Percentiles rank a stretch among this genome's conserved stretches.
phyloP scores from a whole-genome alignment of 2,113 vertebrate species.

The Alaudala cheleensis region DNA sequence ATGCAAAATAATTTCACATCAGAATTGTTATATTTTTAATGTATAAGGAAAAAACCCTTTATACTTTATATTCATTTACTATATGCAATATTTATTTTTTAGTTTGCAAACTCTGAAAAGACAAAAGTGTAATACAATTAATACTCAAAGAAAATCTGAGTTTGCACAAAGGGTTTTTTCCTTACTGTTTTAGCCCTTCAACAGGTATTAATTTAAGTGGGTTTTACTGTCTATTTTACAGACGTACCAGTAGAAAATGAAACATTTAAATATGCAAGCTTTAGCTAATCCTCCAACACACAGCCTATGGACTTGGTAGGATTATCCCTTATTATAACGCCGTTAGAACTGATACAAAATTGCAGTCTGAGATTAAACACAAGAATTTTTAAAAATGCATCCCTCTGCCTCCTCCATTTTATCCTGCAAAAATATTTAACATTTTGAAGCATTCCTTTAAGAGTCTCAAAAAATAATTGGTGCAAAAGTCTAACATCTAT shows the following conservation, averaged over 20 bases:
- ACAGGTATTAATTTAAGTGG: slow-evolving; percentile 68
- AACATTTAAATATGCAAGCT: slow-evolving; percentile 71
- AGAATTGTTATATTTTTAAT: neutral
- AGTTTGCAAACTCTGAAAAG: neutral
- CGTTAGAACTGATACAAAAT: slow-evolving; percentile 65
- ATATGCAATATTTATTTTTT: neutral
- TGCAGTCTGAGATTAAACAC: slow-evolving; percentile 57
- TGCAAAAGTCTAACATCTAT: neutral
- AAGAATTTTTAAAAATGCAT: slow-evolving; percentile 41
- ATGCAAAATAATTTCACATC: neutral
- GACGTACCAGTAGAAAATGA: slow-evolving; percentile 61
- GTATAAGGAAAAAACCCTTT: neutral
- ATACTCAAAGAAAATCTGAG: neutral
- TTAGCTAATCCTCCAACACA: slow-evolving; percentile 68
- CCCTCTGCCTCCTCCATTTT: neutral
- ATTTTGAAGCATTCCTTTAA: neutral
- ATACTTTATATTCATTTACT: neutral
- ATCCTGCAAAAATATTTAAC: neutral
- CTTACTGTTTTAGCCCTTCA: slow-evolving; percentile 29
- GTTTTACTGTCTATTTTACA: slow-evolving; percentile 60
- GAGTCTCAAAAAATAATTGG: neutral
- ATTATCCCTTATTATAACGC: slow-evolving; percentile 70
- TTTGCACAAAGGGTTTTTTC: neutral
- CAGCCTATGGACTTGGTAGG: slow-evolving; percentile 65
- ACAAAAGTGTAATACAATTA: neutral